Base-by-base conservation (phyloP, 2,113 vertebrate genomes). In the Pantherophis guttatus region DNA sequence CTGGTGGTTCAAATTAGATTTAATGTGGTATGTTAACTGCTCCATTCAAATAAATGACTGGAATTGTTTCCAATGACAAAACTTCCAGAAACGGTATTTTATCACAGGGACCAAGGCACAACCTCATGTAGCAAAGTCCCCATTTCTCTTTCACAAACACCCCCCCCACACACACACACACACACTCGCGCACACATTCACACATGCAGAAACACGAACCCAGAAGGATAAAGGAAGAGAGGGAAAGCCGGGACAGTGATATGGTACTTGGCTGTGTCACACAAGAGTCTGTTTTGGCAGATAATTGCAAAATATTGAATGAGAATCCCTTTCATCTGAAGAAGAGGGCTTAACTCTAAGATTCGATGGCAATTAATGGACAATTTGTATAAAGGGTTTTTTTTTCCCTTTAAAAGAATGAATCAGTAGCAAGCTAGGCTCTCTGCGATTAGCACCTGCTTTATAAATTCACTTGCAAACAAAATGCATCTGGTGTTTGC, bases 391-490 rank as follows among this genome's bases (percentile, higher is more conserved):
- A 86, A 86, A 86, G 62, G 0, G 7, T 50, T 87, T 24, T 87
- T 52, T 5, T 24, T 26, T 0, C 3, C 0, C 24, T 12, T 55
- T 58, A 11, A 26, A 75, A 90, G 75, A 48, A 86, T 6, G 5
- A 53, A 94, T 94, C 97, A 92, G 96, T 87, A 96, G 13, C 93
- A 94, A 92, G 53, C 58, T 89, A 94, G 91, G 59, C 94, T 95
- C 93, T 96, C 94, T 91, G 87, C 92, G 15, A 75, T 55, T 57
- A 90, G 92, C 94, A 96, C 95, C 94, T 94, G 94, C 93, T 95
- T 97, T 96, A 97, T 96, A 98, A 97, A 97, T 97, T 97, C 94
- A 91, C 96, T 94, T 94, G 94, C 95, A 98, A 98, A 98, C 96
- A 97, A 96, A 96, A 97, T 97, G 97, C 94, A 97, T 98, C 97